Evolutionary conservation across 1,140 invertebrate genomes (phyloP).

Genomic region (Ylistrum balloti): DNA sequence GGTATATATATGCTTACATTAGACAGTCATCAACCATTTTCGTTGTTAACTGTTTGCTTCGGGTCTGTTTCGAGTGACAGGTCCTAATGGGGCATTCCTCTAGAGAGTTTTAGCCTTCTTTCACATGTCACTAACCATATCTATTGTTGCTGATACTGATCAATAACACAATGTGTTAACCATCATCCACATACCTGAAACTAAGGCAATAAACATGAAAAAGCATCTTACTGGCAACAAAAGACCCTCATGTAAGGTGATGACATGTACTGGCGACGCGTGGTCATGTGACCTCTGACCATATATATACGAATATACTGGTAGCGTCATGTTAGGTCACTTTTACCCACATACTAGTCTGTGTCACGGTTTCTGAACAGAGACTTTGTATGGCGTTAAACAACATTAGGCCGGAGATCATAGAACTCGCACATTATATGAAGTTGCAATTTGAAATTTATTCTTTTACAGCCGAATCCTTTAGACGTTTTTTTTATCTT

Average conservation of each 20-base stretch:
- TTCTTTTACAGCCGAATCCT: no score
- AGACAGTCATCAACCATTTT: not conserved
- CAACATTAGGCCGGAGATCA: not conserved
- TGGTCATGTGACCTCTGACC: not conserved
- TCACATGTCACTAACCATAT: conserved; percentile 2
- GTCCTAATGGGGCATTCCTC: not conserved
- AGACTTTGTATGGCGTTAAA: not conserved
- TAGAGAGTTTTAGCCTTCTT: not conserved
- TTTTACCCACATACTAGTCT: not conserved
- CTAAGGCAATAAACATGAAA: not conserved
- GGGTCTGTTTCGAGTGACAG: not conserved
- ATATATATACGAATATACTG: not conserved
- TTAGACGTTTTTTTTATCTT: no score
- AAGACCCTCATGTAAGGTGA: not conserved
- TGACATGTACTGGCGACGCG: not conserved
- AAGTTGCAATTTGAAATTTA: no score
- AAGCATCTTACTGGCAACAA: not conserved
- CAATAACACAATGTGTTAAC: not conserved
- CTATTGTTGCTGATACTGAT: not conserved
- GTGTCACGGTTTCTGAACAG: not conserved
- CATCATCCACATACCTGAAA: not conserved
- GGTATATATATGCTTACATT: not conserved
- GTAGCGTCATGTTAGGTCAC: not conserved
- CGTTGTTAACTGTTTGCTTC: no score
- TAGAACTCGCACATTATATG: no score